Percentiles rank a stretch among this genome's conserved stretches.
These are phyloP conservation scores for Rhyacophila evoluta DNA, from an alignment of 2,888 invertebrate genomes.

Conservation along the genomic window DNA sequence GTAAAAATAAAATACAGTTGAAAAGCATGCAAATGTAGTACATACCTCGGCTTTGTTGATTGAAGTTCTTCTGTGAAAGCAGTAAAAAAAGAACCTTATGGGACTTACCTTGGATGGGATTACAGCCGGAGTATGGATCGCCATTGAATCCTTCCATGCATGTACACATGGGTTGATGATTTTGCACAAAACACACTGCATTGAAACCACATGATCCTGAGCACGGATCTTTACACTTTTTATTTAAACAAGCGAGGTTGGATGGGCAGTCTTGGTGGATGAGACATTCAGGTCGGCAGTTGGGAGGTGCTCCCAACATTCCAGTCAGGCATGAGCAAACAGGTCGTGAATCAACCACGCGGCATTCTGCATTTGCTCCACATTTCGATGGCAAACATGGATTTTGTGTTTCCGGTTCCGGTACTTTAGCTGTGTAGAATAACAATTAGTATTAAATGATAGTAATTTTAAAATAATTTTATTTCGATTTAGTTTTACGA, in stretches of 20 bases:
- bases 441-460: no score
- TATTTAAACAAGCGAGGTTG: conserved; percentile 77
- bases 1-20: conserved; percentile 55
- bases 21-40: conserved; percentile 6
- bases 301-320: conserved; percentile 83
- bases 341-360: conserved; percentile 72
- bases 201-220: conserved; percentile 82
- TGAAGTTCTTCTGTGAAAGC: conserved; percentile 23
- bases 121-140: conserved; percentile 84
- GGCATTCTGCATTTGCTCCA: conserved; percentile 76
- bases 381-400: conserved; percentile 80
- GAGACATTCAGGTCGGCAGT: conserved; percentile 82
- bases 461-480: no score
- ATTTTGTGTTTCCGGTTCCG: conserved; percentile 60
- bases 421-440: neutral
- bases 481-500: neutral
- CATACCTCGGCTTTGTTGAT: conserved; percentile 33
- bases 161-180: conserved; percentile 81
- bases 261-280: conserved; percentile 84
- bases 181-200: conserved; percentile 79
- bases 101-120: conserved; percentile 70
- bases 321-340: conserved; percentile 80
- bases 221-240: conserved; percentile 82
- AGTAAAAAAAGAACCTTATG: neutral
- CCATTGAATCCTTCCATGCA: conserved; percentile 82